Evolutionary conservation across 2,113 vertebrate genomes (phyloP).

Genomic region (Chascanopsetta lugubris): DNA sequence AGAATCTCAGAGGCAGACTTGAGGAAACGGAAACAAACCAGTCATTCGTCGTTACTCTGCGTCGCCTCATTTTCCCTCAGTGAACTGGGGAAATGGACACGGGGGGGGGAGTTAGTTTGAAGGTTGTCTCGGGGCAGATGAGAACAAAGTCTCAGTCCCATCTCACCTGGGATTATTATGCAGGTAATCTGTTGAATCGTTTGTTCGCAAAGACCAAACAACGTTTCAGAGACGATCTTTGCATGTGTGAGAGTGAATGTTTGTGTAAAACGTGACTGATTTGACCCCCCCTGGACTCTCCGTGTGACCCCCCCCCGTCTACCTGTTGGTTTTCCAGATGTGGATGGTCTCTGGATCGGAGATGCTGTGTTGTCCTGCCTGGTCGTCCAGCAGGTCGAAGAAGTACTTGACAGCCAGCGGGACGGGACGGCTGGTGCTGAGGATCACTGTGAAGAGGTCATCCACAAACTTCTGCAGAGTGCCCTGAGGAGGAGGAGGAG

Average conservation of each 20-base stretch:
- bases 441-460: constrained; percentile 95
- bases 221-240: too few relatives aligned
- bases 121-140: neutral
- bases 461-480: constrained; percentile 98
- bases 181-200: too few relatives aligned
- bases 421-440: constrained; percentile 92
- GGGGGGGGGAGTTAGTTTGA: too few relatives aligned
- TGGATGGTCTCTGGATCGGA: constrained; percentile 94
- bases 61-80: too few relatives aligned
- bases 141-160: too few relatives aligned
- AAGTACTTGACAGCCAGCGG: constrained; percentile 97
- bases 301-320: neutral
- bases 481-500: constrained; percentile 85
- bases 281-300: too few relatives aligned
- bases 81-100: too few relatives aligned
- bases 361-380: constrained; percentile 90
- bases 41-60: too few relatives aligned
- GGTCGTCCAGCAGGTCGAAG: constrained; percentile 96
- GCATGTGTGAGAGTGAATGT: too few relatives aligned
- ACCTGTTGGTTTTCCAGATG: constrained; percentile 99
- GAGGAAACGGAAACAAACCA: constrained; percentile 17
- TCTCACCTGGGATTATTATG: too few relatives aligned
- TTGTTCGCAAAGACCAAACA: too few relatives aligned
- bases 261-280: too few relatives aligned
- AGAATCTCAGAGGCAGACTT: constrained; percentile 96